Evolutionary conservation across 2,888 invertebrate genomes (phyloP).

Genomic region (Myathropa florea): DNA sequence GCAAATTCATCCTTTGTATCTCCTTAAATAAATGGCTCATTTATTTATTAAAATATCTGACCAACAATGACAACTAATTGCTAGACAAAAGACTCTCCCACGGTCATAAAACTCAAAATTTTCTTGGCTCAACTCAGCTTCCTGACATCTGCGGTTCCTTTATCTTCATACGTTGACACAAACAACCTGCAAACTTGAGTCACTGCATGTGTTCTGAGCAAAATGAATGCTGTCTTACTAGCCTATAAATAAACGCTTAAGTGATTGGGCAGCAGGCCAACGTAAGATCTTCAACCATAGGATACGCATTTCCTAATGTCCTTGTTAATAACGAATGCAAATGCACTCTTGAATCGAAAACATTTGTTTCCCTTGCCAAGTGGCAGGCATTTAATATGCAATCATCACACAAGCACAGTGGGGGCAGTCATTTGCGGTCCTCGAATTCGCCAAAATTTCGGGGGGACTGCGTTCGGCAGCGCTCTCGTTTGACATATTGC

Average conservation of each 20-base stretch:
- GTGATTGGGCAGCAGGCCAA: conserved; percentile 39
- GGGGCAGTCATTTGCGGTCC: conserved; percentile 4
- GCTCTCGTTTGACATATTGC: background rate
- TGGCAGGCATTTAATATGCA: conserved; percentile 45
- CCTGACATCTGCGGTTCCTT: background rate
- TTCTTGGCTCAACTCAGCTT: background rate
- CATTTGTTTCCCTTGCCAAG: conserved; percentile 50
- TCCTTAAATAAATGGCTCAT: too few species aligned
- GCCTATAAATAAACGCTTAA: background rate
- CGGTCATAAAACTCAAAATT: background rate
- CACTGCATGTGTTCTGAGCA: background rate
- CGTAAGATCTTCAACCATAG: conserved; percentile 18
- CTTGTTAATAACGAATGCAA: conserved; percentile 58
- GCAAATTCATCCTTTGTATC: too few species aligned
- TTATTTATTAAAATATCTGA: too few species aligned
- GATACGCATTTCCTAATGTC: conserved; percentile 64
- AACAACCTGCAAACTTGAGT: background rate
- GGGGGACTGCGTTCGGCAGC: background rate
- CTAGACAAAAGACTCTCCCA: background rate
- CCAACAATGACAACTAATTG: background rate
- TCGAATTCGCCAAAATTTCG: background rate
- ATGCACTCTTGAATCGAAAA: conserved; percentile 44
- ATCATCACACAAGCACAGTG: conserved; percentile 35
- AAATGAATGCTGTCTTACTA: too few species aligned
- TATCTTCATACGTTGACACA: background rate